These are phyloP conservation scores for Ginglymostoma cirratum DNA, from an alignment of 2,113 vertebrate species.

Conservation along the genomic window DNA sequence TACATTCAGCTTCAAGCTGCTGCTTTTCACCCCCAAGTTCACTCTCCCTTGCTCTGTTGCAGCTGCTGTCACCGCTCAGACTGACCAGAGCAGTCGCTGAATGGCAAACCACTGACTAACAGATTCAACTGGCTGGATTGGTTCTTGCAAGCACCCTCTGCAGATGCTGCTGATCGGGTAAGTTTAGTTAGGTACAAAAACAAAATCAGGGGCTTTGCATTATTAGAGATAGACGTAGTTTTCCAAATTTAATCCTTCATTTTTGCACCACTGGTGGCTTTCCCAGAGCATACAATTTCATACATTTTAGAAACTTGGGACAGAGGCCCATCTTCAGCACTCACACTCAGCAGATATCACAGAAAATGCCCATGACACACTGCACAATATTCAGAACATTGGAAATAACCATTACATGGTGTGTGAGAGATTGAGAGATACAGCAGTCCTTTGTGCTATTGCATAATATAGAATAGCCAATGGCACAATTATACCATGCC, in stretches of 20 bases:
- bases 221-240: not conserved
- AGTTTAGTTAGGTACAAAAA: not conserved
- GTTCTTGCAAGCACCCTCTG: not conserved
- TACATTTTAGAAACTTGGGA: not conserved
- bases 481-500: not conserved
- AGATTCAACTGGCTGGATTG: not conserved
- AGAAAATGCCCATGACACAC: not conserved
- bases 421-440: no score
- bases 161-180: not conserved
- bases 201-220: not conserved
- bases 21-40: no score
- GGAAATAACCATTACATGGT: not conserved
- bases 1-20: no score
- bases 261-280: not conserved
- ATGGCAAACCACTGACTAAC: not conserved
- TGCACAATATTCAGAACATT: not conserved
- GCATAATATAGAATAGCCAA: not conserved
- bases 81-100: not conserved
- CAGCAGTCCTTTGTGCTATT: no score
- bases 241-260: not conserved
- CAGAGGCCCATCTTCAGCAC: not conserved
- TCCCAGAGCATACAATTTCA: not conserved
- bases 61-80: no score
- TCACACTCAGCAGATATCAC: not conserved
- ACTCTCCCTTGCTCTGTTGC: no score